phyloP scores from a whole-genome alignment of 2,797 vertebrate species.

The Sebastiscus albofasciatus region DNA sequence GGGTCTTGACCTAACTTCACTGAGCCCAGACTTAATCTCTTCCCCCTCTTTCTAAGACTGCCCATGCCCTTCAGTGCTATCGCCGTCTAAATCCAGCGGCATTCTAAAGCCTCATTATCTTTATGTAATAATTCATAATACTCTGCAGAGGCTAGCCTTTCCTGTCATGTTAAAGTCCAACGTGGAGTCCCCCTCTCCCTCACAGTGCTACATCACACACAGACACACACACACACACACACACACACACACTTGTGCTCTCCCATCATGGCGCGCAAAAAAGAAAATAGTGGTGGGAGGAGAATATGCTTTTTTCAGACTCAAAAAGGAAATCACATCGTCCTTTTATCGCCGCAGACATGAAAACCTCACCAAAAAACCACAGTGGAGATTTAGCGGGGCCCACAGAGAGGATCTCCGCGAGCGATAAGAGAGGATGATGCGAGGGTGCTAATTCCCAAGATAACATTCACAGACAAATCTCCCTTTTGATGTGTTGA shows the following conservation, averaged over 20 bases:
- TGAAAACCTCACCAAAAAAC: conserved; percentile 47
- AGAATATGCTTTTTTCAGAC: conserved; percentile 22
- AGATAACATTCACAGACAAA: conserved; percentile 78
- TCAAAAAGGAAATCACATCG: conserved; percentile 51
- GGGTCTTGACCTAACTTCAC: not conserved
- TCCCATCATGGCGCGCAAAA: conserved; percentile 36
- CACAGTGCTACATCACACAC: conserved; percentile 55
- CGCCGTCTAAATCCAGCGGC: conserved; percentile 47
- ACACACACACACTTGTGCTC: conserved; percentile 27
- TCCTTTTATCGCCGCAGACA: conserved; percentile 43
- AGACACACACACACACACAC: conserved; percentile 42
- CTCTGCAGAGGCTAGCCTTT: conserved; percentile 35
- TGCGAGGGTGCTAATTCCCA: conserved; percentile 68
- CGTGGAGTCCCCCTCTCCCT: conserved; percentile 25
- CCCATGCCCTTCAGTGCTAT: conserved; percentile 24
- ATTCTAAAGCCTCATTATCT: conserved; percentile 53
- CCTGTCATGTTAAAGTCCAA: conserved; percentile 47
- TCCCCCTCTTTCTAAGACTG: conserved; percentile 5
- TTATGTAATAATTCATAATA: conserved; percentile 70
- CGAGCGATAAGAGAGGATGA: conserved; percentile 61
- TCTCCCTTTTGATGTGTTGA: conserved; percentile 69
- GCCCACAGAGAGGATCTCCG: conserved; percentile 54
- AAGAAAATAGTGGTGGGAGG: conserved; percentile 28
- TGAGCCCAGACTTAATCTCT: conserved; percentile 17
- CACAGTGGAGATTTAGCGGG: conserved; percentile 47